Conservation (phyloP, 1,140 invertebrate genomes). For the Achatina immaculata region DNA sequence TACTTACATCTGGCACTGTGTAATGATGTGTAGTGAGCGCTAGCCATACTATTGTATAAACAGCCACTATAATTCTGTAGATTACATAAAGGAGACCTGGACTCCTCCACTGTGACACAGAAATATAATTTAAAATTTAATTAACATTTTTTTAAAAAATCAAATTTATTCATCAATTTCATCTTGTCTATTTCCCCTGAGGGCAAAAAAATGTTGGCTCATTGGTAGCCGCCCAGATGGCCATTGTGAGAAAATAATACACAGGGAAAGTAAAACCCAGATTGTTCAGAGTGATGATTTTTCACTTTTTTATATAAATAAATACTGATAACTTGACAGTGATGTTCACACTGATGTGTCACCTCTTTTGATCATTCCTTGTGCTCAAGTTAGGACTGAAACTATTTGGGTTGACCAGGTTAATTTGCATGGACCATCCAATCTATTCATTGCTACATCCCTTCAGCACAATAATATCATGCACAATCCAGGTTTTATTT, state of each 20-base stretch:
- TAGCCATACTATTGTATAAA: conserved; percentile 50
- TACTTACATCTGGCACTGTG: not conserved
- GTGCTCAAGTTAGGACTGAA: too few species aligned
- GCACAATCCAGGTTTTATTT: too few species aligned
- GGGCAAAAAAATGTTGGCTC: not conserved
- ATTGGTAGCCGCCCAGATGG: not conserved
- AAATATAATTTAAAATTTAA: conserved; percentile 26
- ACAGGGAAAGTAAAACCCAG: not conserved
- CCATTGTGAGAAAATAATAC: not conserved
- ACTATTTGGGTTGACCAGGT: too few species aligned
- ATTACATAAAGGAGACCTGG: conserved; percentile 45
- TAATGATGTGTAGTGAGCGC: conserved; percentile 33
- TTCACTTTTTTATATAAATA: not conserved
- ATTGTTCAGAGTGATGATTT: not conserved
- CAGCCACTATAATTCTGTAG: conserved; percentile 46
- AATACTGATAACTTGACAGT: too few species aligned
- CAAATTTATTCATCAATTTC: not conserved
- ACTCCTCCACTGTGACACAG: conserved; percentile 50
- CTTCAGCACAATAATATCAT: too few species aligned
- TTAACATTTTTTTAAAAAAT: not conserved
- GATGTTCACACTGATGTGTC: too few species aligned
- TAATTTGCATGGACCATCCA: too few species aligned
- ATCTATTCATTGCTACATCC: too few species aligned
- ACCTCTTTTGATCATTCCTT: too few species aligned
- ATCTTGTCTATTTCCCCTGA: not conserved